Percentiles rank a stretch among this genome's conserved stretches.
These are phyloP conservation scores for Poeciliopsis presidionis DNA, from an alignment of 2,797 vertebrate species.

Conservation along the genomic window DNA sequence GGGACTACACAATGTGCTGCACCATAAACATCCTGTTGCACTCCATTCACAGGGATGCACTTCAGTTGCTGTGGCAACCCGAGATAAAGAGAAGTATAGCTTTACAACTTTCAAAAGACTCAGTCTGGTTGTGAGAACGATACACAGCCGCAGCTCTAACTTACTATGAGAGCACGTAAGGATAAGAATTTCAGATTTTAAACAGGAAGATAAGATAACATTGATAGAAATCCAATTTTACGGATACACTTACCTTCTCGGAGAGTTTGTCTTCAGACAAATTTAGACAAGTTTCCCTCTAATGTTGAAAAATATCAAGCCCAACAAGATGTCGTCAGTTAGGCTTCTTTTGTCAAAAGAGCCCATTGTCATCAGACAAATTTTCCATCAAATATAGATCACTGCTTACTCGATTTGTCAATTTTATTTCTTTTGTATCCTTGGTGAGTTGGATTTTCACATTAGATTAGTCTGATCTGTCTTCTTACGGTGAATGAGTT, in stretches of 20 bases:
- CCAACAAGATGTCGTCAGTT: background rate
- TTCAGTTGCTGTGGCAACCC: conserved; percentile 65
- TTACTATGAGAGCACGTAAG: background rate
- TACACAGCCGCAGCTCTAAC: background rate
- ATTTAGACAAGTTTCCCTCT: background rate
- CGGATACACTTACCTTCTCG: background rate
- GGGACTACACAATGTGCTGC: conserved; percentile 23
- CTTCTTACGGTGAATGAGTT: background rate
- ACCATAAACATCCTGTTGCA: conserved; percentile 38
- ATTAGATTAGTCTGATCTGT: conserved; percentile 2
- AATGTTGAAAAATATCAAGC: background rate
- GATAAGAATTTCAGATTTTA: background rate
- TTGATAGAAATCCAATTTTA: no score
- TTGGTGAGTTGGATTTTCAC: conserved; percentile 24
- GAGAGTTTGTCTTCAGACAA: background rate
- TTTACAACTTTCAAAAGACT: conserved; percentile 38
- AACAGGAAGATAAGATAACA: background rate
- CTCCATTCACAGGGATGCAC: conserved; percentile 36
- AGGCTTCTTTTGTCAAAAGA: background rate
- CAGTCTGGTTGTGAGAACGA: conserved; percentile 2
- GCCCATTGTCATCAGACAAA: background rate
- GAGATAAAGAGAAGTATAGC: conserved; percentile 11
- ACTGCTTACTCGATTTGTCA: background rate
- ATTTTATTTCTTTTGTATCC: background rate
- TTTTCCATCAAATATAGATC: background rate